phyloP scores from a whole-genome alignment of 1,140 invertebrate species.

The Amyelois transitella region DNA sequence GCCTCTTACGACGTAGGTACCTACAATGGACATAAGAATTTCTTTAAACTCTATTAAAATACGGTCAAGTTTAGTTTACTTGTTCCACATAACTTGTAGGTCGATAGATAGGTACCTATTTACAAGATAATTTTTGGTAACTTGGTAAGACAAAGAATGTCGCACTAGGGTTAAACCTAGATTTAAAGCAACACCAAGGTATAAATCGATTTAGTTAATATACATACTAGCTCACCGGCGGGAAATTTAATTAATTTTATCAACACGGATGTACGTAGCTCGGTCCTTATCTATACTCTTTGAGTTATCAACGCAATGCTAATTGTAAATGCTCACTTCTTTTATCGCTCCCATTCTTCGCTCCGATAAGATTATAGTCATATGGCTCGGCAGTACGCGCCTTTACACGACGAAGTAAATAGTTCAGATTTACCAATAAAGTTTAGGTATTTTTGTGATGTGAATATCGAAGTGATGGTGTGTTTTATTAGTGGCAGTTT shows the following conservation, averaged over 20 bases:
- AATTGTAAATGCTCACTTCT: constrained; percentile 55
- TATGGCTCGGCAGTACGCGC: constrained; percentile 45
- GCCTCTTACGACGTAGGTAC: too few relatives aligned
- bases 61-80: too few relatives aligned
- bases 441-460: constrained; percentile 9
- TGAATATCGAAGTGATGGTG: constrained; percentile 42
- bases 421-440: constrained; percentile 18
- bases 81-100: too few relatives aligned
- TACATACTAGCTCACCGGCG: too few relatives aligned
- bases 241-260: neutral
- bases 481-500: constrained; percentile 12
- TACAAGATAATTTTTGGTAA: too few relatives aligned
- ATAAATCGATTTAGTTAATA: too few relatives aligned
- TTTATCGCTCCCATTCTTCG: constrained; percentile 56
- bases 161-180: neutral
- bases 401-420: constrained; percentile 21
- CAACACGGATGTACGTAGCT: neutral
- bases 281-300: constrained; percentile 7
- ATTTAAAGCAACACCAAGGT: neutral
- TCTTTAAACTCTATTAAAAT: too few relatives aligned
- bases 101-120: too few relatives aligned
- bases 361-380: constrained; percentile 65
- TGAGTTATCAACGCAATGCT: constrained; percentile 54
- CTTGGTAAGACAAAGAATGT: too few relatives aligned
- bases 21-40: too few relatives aligned